A percentile compares a stretch with the other conserved stretches of the same genome.
Evolutionary conservation across 2,888 invertebrate species (phyloP).

Genomic region (Ryuthela nishihirai): DNA sequence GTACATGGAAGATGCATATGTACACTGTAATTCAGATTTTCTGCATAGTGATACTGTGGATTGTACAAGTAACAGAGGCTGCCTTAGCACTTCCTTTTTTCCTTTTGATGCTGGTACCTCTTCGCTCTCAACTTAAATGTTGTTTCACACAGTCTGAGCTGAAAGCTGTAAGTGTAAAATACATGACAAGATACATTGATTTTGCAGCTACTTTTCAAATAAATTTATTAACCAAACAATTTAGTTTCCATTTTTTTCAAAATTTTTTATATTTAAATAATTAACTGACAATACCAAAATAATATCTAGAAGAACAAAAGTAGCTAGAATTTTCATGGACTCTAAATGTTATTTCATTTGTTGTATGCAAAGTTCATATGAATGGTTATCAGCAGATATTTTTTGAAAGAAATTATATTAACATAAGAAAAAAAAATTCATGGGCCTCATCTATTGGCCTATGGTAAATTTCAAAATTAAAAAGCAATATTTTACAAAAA

Average conservation of each 20-base stretch:
- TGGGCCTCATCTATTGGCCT: too few relatives aligned
- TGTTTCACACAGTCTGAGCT: conserved; percentile 78
- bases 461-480: too few relatives aligned
- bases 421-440: too few relatives aligned
- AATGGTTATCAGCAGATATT: too few relatives aligned
- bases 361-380: too few relatives aligned
- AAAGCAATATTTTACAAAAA: too few relatives aligned
- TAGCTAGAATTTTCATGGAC: too few relatives aligned
- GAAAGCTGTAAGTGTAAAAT: conserved; percentile 76
- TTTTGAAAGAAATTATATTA: too few relatives aligned
- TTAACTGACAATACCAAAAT: neutral
- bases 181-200: neutral
- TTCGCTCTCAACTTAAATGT: conserved; percentile 64
- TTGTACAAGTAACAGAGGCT: conserved; percentile 81
- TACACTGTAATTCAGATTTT: conserved; percentile 80
- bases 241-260: neutral
- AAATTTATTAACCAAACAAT: neutral
- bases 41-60: conserved; percentile 74
- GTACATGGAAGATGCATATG: conserved; percentile 85
- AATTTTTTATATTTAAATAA: too few relatives aligned
- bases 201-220: neutral
- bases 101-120: conserved; percentile 83
- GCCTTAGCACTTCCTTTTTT: conserved; percentile 93
- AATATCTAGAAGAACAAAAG: neutral
- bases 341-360: too few relatives aligned